Conservation (phyloP, 1,140 invertebrate species). For the Ganaspis sp. region DNA sequence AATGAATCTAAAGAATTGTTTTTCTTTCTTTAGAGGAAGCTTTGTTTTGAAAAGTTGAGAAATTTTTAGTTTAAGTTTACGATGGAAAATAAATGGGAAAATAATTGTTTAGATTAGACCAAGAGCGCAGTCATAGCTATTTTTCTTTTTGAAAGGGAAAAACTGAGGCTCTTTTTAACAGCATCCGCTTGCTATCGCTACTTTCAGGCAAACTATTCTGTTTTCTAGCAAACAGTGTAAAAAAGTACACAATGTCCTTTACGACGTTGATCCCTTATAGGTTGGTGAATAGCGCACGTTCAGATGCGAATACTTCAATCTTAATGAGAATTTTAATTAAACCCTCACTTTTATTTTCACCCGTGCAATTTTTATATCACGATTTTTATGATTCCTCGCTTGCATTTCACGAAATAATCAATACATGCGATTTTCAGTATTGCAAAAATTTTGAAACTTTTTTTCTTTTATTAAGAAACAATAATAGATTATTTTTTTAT, state of each 20-base stretch:
- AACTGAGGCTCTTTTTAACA: not conserved
- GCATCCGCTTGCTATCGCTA: not conserved
- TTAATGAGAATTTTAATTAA: constrained; percentile 25
- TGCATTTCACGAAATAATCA: not conserved
- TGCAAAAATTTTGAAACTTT: not conserved
- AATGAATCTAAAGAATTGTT: too few species aligned
- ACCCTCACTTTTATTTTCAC: constrained; percentile 11
- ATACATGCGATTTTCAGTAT: not conserved
- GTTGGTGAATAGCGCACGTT: not conserved
- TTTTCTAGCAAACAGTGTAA: not conserved
- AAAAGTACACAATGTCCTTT: constrained; percentile 3
- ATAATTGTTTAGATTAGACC: not conserved
- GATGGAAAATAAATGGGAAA: not conserved
- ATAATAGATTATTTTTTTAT: too few species aligned
- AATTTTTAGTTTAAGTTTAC: too few species aligned
- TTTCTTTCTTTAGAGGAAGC: too few species aligned
- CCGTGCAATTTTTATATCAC: not conserved
- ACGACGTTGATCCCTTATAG: constrained; percentile 11
- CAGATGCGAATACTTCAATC: not conserved
- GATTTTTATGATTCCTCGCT: not conserved
- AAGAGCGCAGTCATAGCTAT: not conserved
- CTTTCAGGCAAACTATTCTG: not conserved
- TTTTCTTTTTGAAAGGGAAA: not conserved
- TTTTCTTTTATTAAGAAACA: too few species aligned
- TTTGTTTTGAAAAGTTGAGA: too few species aligned